Percentiles rank a stretch among this genome's conserved stretches.
These are phyloP conservation scores for Amblyopsis hoosieri DNA, from an alignment of 2,797 vertebrate genomes.

Conservation along the genomic window DNA sequence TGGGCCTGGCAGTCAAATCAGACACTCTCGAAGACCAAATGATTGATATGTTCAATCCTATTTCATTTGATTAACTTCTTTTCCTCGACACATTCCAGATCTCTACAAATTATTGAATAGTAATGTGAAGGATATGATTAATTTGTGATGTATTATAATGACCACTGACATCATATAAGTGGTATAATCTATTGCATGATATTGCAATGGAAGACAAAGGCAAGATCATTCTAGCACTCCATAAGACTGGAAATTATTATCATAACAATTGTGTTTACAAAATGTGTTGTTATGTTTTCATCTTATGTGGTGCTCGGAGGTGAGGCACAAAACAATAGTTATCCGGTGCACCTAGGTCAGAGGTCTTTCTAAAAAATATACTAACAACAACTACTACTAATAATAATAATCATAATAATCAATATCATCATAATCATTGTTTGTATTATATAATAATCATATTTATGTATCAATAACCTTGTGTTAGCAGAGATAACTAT, in stretches of 20 bases:
- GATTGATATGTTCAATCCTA: slow-evolving; percentile 69
- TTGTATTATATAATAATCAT: too few species aligned
- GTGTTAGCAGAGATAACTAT: slow-evolving; percentile 19
- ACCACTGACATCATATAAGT: slow-evolving; percentile 18
- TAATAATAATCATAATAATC: too few species aligned
- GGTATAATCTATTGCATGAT: slow-evolving; percentile 26
- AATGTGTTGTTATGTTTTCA: too few species aligned
- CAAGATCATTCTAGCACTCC: slow-evolving; percentile 12
- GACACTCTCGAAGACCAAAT: slow-evolving; percentile 51
- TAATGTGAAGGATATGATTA: slow-evolving; percentile 28
- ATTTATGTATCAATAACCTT: slow-evolving; percentile 2
- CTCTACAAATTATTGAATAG: slow-evolving; percentile 28
- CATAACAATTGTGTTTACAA: too few species aligned
- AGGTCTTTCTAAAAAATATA: too few species aligned
- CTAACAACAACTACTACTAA: too few species aligned
- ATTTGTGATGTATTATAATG: slow-evolving; percentile 28
- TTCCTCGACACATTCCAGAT: slow-evolving; percentile 33
- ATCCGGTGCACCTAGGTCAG: too few species aligned
- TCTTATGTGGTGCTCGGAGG: too few species aligned
- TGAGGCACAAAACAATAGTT: too few species aligned
- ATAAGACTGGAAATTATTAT: not conserved
- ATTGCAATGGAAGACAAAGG: slow-evolving; percentile 19
- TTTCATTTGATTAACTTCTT: slow-evolving; percentile 70
- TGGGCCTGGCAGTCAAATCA: slow-evolving; percentile 36
- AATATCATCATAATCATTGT: too few species aligned